phyloP scores from a whole-genome alignment of 2,113 vertebrate genomes.

The Nesogale talazaci region DNA sequence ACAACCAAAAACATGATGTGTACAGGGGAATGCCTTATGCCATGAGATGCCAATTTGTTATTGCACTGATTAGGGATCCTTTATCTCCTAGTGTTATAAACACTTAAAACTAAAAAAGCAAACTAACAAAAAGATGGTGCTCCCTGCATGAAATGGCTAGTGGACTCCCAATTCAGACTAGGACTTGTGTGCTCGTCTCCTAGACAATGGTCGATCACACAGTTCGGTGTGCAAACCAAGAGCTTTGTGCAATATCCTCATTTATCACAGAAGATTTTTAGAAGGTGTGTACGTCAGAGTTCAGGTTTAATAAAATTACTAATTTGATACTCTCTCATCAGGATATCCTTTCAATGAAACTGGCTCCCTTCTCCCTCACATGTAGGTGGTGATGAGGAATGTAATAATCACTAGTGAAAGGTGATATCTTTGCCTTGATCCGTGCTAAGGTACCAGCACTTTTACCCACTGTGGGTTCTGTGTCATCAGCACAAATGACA shows the following conservation, averaged over 20 bases:
- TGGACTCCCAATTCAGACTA: background rate
- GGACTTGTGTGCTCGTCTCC: too few relatives aligned
- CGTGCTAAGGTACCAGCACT: background rate
- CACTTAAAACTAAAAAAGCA: conserved; percentile 91
- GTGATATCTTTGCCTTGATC: background rate
- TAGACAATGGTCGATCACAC: too few relatives aligned
- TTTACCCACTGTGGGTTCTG: background rate
- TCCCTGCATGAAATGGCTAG: background rate
- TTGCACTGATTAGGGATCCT: conserved; percentile 95
- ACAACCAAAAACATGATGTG: conserved; percentile 87
- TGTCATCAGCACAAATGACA: background rate
- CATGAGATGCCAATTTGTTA: conserved; percentile 96
- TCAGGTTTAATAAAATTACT: conserved; percentile 12
- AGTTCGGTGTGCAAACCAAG: background rate
- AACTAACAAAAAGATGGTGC: too few relatives aligned
- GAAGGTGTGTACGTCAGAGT: background rate
- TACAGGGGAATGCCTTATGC: conserved; percentile 95
- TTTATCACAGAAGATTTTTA: background rate
- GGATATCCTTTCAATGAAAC: background rate
- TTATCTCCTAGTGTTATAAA: conserved; percentile 98
- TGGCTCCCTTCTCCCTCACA: background rate
- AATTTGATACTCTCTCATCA: background rate
- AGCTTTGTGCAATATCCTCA: background rate
- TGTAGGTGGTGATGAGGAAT: background rate
- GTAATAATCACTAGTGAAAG: fast-evolving